phyloP scores from a whole-genome alignment of 1,140 invertebrate species.

The Hylaeus volcanicus region DNA sequence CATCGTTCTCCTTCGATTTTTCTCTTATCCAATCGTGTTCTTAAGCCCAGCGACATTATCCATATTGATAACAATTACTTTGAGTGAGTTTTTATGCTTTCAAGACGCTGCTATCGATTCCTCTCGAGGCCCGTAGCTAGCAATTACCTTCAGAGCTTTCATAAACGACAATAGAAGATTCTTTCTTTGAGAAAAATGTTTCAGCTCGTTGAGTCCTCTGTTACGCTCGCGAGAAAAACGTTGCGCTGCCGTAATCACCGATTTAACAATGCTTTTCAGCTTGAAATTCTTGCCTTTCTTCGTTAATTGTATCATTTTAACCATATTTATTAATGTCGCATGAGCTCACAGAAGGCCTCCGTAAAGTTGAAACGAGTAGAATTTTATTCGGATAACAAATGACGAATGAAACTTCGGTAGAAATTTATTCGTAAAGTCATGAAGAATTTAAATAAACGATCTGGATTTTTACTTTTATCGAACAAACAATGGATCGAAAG shows the following conservation, averaged over 20 bases:
- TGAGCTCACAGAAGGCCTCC: background rate
- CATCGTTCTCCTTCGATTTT: conserved; percentile 20
- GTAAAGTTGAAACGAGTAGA: too few species aligned
- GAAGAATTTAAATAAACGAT: too few species aligned
- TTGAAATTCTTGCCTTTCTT: background rate
- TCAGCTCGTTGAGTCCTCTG: background rate
- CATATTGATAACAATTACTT: conserved; percentile 47
- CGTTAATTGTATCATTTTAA: background rate
- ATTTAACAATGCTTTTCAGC: background rate
- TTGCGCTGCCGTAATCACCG: background rate
- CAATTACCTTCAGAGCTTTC: conserved; percentile 5
- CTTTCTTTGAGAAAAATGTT: background rate
- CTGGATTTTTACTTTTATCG: too few species aligned
- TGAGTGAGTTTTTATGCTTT: conserved; percentile 35
- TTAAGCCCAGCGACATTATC: conserved; percentile 12
- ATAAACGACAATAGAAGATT: conserved; percentile 3
- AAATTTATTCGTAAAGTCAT: too few species aligned
- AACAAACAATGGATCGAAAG: too few species aligned
- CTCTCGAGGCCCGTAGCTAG: background rate
- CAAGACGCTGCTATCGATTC: conserved; percentile 31
- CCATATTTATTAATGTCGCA: background rate
- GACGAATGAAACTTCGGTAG: too few species aligned
- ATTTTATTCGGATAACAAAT: too few species aligned
- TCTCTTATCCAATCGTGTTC: background rate
- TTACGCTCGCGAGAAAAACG: background rate